phyloP scores from a whole-genome alignment of 2,888 invertebrate species.

The Hydrotaea cyrtoneurina region DNA sequence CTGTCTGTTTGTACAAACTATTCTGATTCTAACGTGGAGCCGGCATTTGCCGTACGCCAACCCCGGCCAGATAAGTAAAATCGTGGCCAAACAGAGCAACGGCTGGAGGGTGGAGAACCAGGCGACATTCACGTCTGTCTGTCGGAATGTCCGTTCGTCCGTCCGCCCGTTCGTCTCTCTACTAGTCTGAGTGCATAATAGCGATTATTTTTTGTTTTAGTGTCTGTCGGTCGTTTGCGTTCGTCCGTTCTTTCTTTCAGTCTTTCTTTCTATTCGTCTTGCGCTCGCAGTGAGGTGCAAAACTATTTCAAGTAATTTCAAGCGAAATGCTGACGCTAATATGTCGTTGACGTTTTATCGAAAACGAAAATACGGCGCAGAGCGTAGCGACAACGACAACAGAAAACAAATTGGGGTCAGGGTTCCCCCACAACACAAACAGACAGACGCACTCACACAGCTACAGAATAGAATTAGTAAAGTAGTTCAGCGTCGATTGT shows the following conservation, averaged over 20 bases:
- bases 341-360: conserved; percentile 66
- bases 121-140: too few species aligned
- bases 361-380: conserved; percentile 61
- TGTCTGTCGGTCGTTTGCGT: too few species aligned
- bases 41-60: not conserved
- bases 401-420: conserved; percentile 60
- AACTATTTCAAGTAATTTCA: conserved; percentile 41
- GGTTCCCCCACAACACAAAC: conserved; percentile 60
- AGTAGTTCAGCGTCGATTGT: conserved; percentile 28
- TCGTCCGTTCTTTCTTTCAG: not conserved
- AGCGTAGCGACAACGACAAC: conserved; percentile 42
- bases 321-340: conserved; percentile 54
- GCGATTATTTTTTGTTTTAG: not conserved
- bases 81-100: too few species aligned
- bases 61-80: not conserved
- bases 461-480: conserved; percentile 31
- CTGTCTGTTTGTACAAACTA: not conserved
- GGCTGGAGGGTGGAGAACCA: too few species aligned
- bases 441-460: conserved; percentile 10
- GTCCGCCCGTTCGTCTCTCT: not conserved
- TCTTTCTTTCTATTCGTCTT: not conserved
- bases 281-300: conserved; percentile 38
- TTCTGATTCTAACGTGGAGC: not conserved
- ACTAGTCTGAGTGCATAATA: not conserved
- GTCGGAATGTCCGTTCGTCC: not conserved